Percentiles rank a stretch among this genome's conserved stretches.
Evolutionary conservation across 2,888 invertebrate species (phyloP).

Genomic region (Oligia fasciuncula): DNA sequence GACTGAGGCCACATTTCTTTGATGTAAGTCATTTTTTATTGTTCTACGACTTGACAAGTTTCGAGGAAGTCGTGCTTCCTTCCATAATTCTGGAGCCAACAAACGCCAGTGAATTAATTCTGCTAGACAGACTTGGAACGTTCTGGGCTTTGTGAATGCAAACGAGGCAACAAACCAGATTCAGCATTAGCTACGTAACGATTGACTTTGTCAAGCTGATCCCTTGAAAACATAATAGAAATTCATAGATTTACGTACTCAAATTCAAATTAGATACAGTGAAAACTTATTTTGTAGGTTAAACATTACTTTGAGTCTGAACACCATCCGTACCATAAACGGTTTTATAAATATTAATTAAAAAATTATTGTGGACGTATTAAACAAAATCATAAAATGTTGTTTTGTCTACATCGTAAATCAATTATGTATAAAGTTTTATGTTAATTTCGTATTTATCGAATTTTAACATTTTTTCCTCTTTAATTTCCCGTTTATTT

Average conservation of each 20-base stretch:
- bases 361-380: background rate
- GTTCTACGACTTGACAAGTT: background rate
- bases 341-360: background rate
- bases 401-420: background rate
- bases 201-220: conserved; percentile 20
- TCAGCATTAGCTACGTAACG: background rate
- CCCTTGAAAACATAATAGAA: conserved; percentile 18
- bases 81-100: background rate
- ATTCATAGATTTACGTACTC: conserved; percentile 27
- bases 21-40: conserved; percentile 86
- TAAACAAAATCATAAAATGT: background rate
- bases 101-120: background rate
- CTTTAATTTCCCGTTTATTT: background rate
- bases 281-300: conserved; percentile 13
- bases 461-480: background rate
- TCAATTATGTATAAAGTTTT: background rate
- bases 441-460: background rate
- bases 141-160: conserved; percentile 9
- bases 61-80: background rate
- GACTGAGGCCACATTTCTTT: conserved; percentile 98
- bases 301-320: background rate
- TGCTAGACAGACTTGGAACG: conserved; percentile 28
- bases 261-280: conserved; percentile 3
- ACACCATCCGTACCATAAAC: background rate
- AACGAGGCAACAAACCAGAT: conserved; percentile 12